Evolutionary conservation across 2,888 invertebrate species (phyloP), one percentile per base, ranked within the genome.

Genomic region (Rhopalosiphum nymphaeae): DNA sequence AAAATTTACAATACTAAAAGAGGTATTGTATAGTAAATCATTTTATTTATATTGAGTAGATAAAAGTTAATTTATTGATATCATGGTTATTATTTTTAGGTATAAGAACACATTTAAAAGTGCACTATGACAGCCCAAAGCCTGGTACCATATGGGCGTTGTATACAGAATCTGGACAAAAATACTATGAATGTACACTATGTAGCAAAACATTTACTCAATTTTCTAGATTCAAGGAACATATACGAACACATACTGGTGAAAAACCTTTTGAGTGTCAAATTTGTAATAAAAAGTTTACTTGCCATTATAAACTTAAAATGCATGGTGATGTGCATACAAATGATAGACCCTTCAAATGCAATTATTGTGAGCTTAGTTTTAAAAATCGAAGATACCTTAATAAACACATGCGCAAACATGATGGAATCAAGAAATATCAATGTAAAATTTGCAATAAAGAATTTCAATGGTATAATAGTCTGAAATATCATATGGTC

Each of bases 231-330:
- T 94, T 94, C 49, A 94, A 94, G 21, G 94, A 94, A 67, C 94
- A 94, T 4, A 53, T 94, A 61, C 90, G 94, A 87, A 91, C 61
- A 4, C 94, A 94, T 67, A 94, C 94, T 42, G 94, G 94, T 29
- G 94, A 94, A 3, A 94, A 91, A 87, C 94, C 94, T 49, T 94
- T 86, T 44, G 94, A 94, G 5, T 94, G 94, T 67, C 61, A 86
- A 44, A 67, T 94, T 44, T 94, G 94, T 91, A 94, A 90, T 67
- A 94, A 94, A 94, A 94, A 44, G 36, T 94, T 94, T 91, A 94
- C 94, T n/a, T 94, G 94, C n/a, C 94, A 94, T 49, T 94, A 94
- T 91, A 91, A 94, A 94, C 86, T 94, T 11, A 94, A 94, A 91
- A 90, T 94, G 94, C 94, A 94, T 49, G 85, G 92, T 84, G 89